These are phyloP conservation scores for Thamnophis elegans DNA, from an alignment of 2,797 vertebrate genomes.

Conservation along the genomic window DNA sequence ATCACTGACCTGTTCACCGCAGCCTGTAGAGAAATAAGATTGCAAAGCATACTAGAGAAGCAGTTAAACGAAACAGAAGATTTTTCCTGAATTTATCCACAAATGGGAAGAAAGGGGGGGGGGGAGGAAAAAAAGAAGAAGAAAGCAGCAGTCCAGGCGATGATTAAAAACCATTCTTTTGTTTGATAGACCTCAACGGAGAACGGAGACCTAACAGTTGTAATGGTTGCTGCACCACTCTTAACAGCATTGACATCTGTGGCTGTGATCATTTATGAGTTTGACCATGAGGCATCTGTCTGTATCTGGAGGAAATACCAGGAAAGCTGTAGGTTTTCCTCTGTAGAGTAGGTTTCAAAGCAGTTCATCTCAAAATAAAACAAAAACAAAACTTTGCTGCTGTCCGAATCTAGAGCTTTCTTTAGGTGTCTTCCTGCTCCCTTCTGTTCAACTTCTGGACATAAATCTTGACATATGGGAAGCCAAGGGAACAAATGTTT, in stretches of 20 bases:
- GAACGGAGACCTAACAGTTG: constrained; percentile 59
- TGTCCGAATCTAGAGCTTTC: constrained; percentile 56
- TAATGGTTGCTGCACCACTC: neutral
- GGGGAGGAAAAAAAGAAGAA: neutral
- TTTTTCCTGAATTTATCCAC: constrained; percentile 72
- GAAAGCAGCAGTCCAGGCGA: neutral
- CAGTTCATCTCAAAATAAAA: constrained; percentile 40
- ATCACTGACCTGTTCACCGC: constrained; percentile 68
- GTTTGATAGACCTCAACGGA: constrained; percentile 64
- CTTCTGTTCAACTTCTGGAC: neutral
- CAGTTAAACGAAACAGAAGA: constrained; percentile 71
- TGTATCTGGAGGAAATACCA: constrained; percentile 60
- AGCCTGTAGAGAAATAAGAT: constrained; percentile 68
- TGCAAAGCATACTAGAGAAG: constrained; percentile 72
- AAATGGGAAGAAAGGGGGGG: constrained; percentile 69
- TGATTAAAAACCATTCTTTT: constrained; percentile 55
- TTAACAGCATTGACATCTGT: constrained; percentile 49
- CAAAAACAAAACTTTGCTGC: constrained; percentile 62
- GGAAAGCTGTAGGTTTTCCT: constrained; percentile 59
- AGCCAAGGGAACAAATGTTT: neutral
- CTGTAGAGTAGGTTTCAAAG: constrained; percentile 55
- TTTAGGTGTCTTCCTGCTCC: neutral
- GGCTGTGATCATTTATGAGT: constrained; percentile 48
- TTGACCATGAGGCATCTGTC: constrained; percentile 21
- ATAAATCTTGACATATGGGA: neutral